Evolutionary conservation across 2,113 vertebrate species (phyloP).

Genomic region (Hippocampus guttulatus): DNA sequence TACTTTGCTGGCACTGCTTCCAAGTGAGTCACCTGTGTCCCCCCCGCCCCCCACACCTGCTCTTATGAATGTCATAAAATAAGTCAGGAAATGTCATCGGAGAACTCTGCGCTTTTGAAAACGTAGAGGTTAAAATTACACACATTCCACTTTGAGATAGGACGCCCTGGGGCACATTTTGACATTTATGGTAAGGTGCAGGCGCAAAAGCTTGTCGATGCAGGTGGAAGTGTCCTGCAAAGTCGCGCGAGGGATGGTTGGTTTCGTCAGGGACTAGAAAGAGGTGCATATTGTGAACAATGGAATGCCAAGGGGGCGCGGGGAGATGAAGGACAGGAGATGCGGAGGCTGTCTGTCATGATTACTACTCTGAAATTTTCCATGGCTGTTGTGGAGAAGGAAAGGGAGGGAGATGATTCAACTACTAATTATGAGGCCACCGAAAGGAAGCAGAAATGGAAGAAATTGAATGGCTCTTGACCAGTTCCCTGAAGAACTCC

Average conservation of each 20-base stretch:
- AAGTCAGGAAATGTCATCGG: slow-evolving; percentile 27
- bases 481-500: neutral
- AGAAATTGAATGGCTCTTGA: neutral
- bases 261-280: neutral
- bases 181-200: slow-evolving; percentile 52
- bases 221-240: slow-evolving; percentile 29
- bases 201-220: slow-evolving; percentile 44
- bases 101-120: slow-evolving; percentile 22
- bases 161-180: slow-evolving; percentile 28
- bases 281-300: slow-evolving; percentile 32
- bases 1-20: slow-evolving; percentile 6
- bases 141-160: slow-evolving; percentile 22
- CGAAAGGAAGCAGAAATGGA: neutral
- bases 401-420: slow-evolving; percentile 38
- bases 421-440: neutral
- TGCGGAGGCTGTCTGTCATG: slow-evolving; percentile 51
- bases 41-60: neutral
- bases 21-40: slow-evolving; percentile 2
- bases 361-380: slow-evolving; percentile 42
- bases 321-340: slow-evolving; percentile 39
- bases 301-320: slow-evolving; percentile 41
- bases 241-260: neutral
- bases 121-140: slow-evolving; percentile 28
- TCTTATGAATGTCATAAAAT: slow-evolving; percentile 4
- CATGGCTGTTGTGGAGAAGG: slow-evolving; percentile 40